These are phyloP conservation scores for Chauna torquata DNA, from an alignment of 2,113 vertebrate species.

Conservation along the genomic window DNA sequence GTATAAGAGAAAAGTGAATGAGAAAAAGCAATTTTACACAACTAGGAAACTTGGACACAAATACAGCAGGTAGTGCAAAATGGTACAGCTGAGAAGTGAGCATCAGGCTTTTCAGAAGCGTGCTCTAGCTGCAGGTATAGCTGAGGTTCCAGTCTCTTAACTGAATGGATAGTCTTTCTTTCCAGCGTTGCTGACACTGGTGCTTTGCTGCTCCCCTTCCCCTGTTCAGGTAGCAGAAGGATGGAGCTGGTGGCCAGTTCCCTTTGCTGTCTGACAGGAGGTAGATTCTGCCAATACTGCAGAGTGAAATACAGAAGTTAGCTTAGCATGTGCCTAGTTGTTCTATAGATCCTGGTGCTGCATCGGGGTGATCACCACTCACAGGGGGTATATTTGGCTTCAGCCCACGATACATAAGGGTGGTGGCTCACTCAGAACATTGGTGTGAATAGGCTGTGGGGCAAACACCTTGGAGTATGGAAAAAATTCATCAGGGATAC, in stretches of 20 bases:
- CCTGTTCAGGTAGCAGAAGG: neutral
- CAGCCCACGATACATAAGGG: neutral
- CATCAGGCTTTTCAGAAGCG: neutral
- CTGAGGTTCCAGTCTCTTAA: neutral
- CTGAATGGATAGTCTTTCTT: neutral
- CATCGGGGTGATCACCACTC: neutral
- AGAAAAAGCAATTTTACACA: neutral
- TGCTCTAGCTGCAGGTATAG: neutral
- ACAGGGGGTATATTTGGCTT: neutral
- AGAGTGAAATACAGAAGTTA: neutral
- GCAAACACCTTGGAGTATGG: neutral
- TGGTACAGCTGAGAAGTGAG: neutral
- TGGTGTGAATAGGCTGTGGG: neutral
- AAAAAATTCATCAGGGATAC: neutral
- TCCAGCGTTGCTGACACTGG: neutral
- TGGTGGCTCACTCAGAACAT: neutral
- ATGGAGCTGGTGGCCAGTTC: neutral
- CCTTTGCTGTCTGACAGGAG: neutral
- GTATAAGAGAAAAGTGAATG: neutral
- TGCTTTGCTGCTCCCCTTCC: neutral
- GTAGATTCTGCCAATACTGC: neutral
- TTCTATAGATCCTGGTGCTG: neutral
- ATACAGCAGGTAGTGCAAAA: neutral
- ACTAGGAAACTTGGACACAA: neutral
- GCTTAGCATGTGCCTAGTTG: rapidly evolving